Base-by-base conservation (phyloP, 2,888 invertebrate genomes). In the Caenorhabditis macrosperma region DNA sequence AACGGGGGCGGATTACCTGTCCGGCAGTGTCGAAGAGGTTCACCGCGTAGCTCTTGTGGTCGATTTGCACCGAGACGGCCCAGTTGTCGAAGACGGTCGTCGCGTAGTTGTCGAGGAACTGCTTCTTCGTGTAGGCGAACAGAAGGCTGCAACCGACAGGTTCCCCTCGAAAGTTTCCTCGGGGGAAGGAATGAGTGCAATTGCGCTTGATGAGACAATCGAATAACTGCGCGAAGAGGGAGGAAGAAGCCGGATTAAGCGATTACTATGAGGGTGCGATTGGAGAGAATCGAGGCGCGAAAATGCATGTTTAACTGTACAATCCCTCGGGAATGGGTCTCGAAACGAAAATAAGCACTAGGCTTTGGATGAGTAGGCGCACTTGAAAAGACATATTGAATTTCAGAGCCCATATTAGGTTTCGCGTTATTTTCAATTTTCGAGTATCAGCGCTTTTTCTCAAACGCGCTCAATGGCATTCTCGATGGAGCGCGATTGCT, bases 31-130 rank as follows among this genome's bases (percentile, higher is more conserved):
- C 88, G 57, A 88, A 87, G 17, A 88, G 74, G 57, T 86, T 88
- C 7, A 88, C 82, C 1, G 82, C 82, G 78, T 86, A 86, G 46
- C 68, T 78, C 48, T 78, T 81, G 22, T 86, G 82, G 41, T 88
- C 86, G 44, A 88, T 86, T 5, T 71, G 79, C 22, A 88, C 81
- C 2, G 83, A 82, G 3, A 88, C 82, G 2, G 87, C 85, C 85
- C 85, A 88, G 69, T 88, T 88, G 52, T 88, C 87, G 68, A 87
- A 88, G 28, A 88, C 87, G 15, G 88, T 88, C 10, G 88, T 86
- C 22, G 82, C 55, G 68, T 88, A 88, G 67, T 82, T 74, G 46
- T 79, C 81, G 17, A 83, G 67, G 68, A 88, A 88, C 52, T 82
- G 69, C 72, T 88, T 85, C 64, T 88, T 76, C 6, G 87, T 86